Evolutionary conservation across 2,888 invertebrate species (phyloP), one percentile per base, ranked within the genome.

Genomic region (Cepaea hortensis): DNA sequence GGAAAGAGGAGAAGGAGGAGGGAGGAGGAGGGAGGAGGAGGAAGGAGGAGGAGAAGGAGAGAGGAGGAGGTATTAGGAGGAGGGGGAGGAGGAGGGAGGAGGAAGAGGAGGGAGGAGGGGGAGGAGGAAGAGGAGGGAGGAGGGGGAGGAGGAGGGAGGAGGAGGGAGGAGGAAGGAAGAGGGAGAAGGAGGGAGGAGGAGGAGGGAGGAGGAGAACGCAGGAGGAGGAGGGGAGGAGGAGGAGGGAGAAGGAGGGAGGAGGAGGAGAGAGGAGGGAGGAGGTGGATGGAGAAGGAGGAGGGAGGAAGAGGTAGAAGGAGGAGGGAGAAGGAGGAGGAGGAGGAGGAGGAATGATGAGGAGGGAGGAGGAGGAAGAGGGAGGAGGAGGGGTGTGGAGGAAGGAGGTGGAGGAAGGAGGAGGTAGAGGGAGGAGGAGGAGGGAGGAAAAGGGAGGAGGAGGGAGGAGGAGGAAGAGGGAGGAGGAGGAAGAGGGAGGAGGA

Each of bases 131-230:
- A 20, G 48, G 83, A 83, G 80, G 68, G 79, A 84, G 81, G 81
- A 72, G 73, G 72, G 62, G 79, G 68, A 62, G 72, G 72, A 84
- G 72, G 79, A 65, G 65, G 48, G n/a, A 20, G 75, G 81, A 81
- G 62, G 55, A 61, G 80, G 48, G 65, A 55, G 68, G 46, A 87
- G 73, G 73, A 48, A 61, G 35, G 84, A 68, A 79, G 55, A n/a
- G 68, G 85, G 61, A 73, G 65, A 62, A 23, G 73, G 68, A 65
- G 48, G 46, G 61, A 81, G 79, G 79, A 72, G 35, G 15, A 84
- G 61, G 62, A 23, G 18, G 80, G 55, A 23, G 79, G 35, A 46
- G n/a, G 72, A 48, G n/a, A 82, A 61, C 20, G 35, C 11, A 61
- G 48, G 73, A 65, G 20, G 48, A n/a, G 50, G 50, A 61, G 46